Evolutionary conservation across 1,140 invertebrate species (phyloP).

Genomic region (Aphidius gifuensis): DNA sequence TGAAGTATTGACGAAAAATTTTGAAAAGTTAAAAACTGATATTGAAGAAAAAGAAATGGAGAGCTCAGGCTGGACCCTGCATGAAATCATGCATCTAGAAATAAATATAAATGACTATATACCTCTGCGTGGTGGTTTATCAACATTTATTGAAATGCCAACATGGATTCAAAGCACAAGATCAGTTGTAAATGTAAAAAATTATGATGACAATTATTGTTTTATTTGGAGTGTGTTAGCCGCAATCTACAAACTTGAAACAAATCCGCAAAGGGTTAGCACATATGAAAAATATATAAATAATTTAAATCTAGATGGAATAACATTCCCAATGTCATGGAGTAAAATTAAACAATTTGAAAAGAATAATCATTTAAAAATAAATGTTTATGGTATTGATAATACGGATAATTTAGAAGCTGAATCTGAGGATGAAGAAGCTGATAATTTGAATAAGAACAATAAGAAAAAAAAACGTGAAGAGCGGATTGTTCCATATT

Average conservation of each 20-base stretch:
- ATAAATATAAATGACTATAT: background rate
- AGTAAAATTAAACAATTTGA: no score
- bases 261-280: slow-evolving; percentile 34
- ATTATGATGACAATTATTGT: background rate
- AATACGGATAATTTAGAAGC: no score
- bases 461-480: no score
- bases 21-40: no score
- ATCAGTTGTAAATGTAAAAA: background rate
- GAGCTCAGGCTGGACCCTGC: background rate
- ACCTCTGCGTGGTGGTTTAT: background rate
- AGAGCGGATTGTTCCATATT: no score
- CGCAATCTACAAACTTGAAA: slow-evolving; percentile 31
- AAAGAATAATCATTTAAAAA: no score
- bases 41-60: background rate
- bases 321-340: no score
- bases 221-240: background rate
- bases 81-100: background rate
- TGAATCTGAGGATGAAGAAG: no score
- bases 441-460: no score
- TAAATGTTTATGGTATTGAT: no score
- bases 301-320: slow-evolving; percentile 4
- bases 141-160: background rate
- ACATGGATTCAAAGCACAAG: background rate
- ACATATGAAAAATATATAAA: slow-evolving; percentile 22
- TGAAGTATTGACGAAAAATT: no score